These are phyloP conservation scores for Aporophyla lueneburgensis DNA, from an alignment of 2,888 invertebrate species.

Conservation along the genomic window DNA sequence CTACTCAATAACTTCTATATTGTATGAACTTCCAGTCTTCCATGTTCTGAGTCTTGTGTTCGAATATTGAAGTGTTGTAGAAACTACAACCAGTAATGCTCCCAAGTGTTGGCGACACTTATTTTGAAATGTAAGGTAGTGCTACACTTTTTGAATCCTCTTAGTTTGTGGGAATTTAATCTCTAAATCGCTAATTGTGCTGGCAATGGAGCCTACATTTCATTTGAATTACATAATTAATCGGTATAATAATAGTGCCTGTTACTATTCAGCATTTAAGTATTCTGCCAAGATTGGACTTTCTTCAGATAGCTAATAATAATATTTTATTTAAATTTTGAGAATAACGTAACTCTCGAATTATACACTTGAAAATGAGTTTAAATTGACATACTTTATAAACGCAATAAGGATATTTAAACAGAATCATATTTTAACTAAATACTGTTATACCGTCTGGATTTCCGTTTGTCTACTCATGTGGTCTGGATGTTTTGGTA, in stretches of 20 bases:
- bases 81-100: not conserved
- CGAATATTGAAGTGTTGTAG: conserved; percentile 23
- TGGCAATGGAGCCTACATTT: not conserved
- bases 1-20: conserved; percentile 5
- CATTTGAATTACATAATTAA: not conserved
- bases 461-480: no score
- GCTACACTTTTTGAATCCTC: not conserved
- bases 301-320: not conserved
- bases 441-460: no score
- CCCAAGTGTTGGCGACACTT: not conserved
- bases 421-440: no score
- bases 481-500: no score
- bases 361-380: no score
- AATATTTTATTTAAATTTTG: not conserved
- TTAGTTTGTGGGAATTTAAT: not conserved
- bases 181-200: not conserved
- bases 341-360: no score
- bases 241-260: not conserved
- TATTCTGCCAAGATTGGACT: not conserved
- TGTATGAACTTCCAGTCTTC: not conserved
- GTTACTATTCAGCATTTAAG: no score
- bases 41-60: not conserved
- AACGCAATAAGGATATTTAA: no score
- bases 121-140: not conserved
- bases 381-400: no score